Percentiles rank a stretch among this genome's conserved stretches.
Evolutionary conservation across 1,140 invertebrate genomes (phyloP).

Genomic region (Gryllus bimaculatus): DNA sequence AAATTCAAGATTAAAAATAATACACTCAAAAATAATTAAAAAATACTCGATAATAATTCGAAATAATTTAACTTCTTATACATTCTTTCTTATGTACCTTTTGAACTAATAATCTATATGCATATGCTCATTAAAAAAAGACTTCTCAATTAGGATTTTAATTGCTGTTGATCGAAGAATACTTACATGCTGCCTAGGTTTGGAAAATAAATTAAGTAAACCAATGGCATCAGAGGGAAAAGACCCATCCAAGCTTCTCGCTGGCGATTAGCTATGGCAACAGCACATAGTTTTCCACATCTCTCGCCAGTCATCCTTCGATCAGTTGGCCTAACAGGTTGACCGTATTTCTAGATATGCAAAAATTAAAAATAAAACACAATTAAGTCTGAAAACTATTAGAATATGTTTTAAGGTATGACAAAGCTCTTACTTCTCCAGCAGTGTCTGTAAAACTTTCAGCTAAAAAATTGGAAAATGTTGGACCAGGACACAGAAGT

Average conservation of each 20-base stretch:
- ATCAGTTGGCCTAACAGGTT: conserved; percentile 38
- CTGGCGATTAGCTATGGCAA: conserved; percentile 67
- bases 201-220: conserved; percentile 58
- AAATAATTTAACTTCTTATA: too few relatives aligned
- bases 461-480: conserved; percentile 59
- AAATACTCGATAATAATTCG: too few relatives aligned
- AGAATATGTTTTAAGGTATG: neutral
- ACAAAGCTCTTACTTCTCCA: conserved; percentile 41
- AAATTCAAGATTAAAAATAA: too few relatives aligned
- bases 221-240: conserved; percentile 50
- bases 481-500: conserved; percentile 67
- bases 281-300: conserved; percentile 60
- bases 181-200: conserved; percentile 46
- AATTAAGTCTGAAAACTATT: neutral
- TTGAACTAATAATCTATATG: too few relatives aligned
- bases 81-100: too few relatives aligned
- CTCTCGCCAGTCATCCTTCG: conserved; percentile 56
- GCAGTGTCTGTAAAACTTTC: conserved; percentile 56
- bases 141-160: too few relatives aligned
- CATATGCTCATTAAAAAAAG: too few relatives aligned
- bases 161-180: neutral
- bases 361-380: neutral
- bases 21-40: too few relatives aligned
- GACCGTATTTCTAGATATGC: conserved; percentile 44
- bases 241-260: conserved; percentile 65